These are phyloP conservation scores for Drosophila paranaensis DNA, from an alignment of 2,888 invertebrate species.

Conservation along the genomic window DNA sequence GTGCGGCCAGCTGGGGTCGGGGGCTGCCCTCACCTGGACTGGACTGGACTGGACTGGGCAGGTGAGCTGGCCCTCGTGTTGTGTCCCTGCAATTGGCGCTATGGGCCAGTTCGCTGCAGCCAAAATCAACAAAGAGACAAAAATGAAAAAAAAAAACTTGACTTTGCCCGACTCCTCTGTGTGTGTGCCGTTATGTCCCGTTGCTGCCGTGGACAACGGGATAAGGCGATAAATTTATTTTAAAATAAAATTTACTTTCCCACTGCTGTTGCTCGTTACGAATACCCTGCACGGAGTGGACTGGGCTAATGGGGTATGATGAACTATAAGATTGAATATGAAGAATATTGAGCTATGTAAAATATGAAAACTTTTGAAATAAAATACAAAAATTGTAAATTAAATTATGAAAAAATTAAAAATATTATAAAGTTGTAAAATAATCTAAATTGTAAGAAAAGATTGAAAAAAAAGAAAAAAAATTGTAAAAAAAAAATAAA, in stretches of 20 bases:
- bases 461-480: too few relatives aligned
- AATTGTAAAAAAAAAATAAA: too few relatives aligned
- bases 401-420: too few relatives aligned
- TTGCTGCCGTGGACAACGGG: conserved; percentile 76
- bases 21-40: too few relatives aligned
- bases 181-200: conserved; percentile 27
- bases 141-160: conserved; percentile 20
- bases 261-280: conserved; percentile 51
- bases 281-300: conserved; percentile 30
- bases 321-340: background rate
- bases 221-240: conserved; percentile 81
- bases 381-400: too few relatives aligned
- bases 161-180: conserved; percentile 31
- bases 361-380: too few relatives aligned
- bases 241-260: conserved; percentile 80
- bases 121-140: conserved; percentile 33
- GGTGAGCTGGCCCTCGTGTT: conserved; percentile 47
- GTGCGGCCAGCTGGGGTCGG: conserved; percentile 11
- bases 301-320: background rate
- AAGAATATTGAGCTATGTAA: background rate
- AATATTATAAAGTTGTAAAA: too few relatives aligned
- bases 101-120: conserved; percentile 53
- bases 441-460: too few relatives aligned
- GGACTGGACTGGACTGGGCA: conserved; percentile 7
- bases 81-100: conserved; percentile 70